Evolutionary conservation across 2,113 vertebrate species (phyloP), one percentile per base, ranked within the genome.

Genomic region (Limanda limanda): DNA sequence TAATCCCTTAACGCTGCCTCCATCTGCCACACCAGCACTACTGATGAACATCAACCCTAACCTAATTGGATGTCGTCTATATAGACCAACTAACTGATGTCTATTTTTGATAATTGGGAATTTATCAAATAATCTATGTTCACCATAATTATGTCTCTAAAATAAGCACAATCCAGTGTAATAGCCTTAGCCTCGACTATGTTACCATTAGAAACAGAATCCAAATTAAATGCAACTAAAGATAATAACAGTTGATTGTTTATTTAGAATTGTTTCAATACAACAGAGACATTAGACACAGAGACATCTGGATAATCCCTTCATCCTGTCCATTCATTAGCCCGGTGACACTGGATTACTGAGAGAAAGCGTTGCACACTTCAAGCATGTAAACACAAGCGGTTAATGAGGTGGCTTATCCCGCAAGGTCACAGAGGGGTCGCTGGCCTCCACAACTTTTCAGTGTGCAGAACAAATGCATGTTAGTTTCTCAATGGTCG

Each of bases 1-100:
- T 94, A 94, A 94, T 94, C 91, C 84, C 51, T 78, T 91, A 90
- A 92, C 86, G 11, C 89, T 74, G 68, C 75, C 65, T 78, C 87
- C 88, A 92, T 91, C 86, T 92, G 71, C 68, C 73, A 47, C 71
- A 72, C 51, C 61, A 40, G 61, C 56, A 52, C 51, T 69, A 56
- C 51, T 69, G 35, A 71, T 71, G 4, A 67, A 61, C 76, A 60
- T 68, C 31, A 79, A 23, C 35, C 45, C 61, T 48, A 79, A 23
- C 37, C 47, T 54, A 45, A 67, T 24, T 18, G 18, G 35, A 51
- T 56, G 31, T 25, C 45, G 9, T 59, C 2, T 42, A 42, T 24
- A 23, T 65, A 71, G 68, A 71, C 58, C 59, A 76, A 57, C 42
- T 21, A 69, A 48, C 14, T 56, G 18, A 68, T 68, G 25, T 75